A percentile compares a stretch with the other conserved stretches of the same genome.
Evolutionary conservation across 2,888 invertebrate species (phyloP).

Genomic region (Crocallis elinguaria): DNA sequence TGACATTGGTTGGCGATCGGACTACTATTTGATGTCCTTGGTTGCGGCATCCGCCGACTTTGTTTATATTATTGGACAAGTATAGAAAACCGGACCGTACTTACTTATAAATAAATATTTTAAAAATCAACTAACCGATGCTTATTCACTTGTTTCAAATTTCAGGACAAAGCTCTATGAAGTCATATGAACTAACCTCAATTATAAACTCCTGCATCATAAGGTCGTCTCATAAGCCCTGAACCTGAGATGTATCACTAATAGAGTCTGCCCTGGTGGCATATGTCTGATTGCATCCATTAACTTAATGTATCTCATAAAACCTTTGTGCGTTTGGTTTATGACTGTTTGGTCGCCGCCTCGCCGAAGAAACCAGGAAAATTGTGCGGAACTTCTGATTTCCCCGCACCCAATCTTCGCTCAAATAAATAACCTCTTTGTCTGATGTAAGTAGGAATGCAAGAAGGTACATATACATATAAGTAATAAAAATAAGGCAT

Average conservation of each 20-base stretch:
- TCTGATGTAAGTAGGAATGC: conserved; percentile 39
- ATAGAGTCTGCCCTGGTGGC: conserved; percentile 58
- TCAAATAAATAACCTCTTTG: conserved; percentile 47
- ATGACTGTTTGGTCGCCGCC: conserved; percentile 63
- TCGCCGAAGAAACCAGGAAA: conserved; percentile 44
- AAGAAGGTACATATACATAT: conserved; percentile 10
- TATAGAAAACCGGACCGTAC: too few species aligned
- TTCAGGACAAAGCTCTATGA: background rate
- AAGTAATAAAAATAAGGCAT: conserved; percentile 25
- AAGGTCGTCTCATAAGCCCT: conserved; percentile 20
- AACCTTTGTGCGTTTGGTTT: conserved; percentile 77
- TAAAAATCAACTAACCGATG: too few species aligned
- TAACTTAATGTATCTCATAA: conserved; percentile 76
- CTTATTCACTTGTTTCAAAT: too few species aligned
- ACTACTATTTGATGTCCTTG: too few species aligned
- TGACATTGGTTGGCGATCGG: too few species aligned
- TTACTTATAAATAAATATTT: too few species aligned
- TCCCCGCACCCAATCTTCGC: conserved; percentile 55
- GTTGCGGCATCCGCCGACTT: too few species aligned
- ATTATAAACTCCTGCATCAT: conserved; percentile 10
- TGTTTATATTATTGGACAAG: too few species aligned
- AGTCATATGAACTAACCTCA: conserved; percentile 7
- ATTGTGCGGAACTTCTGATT: conserved; percentile 56
- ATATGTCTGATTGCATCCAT: conserved; percentile 70
- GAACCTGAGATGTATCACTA: conserved; percentile 42